Conservation (phyloP, 2,888 invertebrate species). For the Notocelia uddmanniana region DNA sequence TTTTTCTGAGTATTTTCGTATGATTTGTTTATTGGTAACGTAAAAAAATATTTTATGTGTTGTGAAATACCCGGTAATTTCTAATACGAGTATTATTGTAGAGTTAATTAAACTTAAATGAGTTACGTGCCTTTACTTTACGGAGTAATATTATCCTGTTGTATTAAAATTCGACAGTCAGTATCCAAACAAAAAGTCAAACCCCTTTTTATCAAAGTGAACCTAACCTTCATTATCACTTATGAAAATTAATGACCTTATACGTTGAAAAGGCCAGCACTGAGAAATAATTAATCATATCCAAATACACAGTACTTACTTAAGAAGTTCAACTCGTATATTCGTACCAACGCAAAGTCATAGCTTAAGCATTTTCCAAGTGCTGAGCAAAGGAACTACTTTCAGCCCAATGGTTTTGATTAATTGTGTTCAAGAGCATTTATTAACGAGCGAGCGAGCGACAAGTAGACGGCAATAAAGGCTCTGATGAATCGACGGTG, state of each 20-base stretch:
- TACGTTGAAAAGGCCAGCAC: constrained; percentile 2
- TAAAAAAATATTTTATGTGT: too few species aligned
- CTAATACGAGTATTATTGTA: too few species aligned
- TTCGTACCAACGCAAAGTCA: constrained; percentile 12
- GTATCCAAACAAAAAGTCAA: background rate
- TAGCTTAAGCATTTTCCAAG: constrained; percentile 28
- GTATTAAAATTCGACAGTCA: background rate
- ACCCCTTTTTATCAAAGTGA: constrained; percentile 5
- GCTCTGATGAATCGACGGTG: constrained; percentile 18
- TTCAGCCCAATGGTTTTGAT: constrained; percentile 39
- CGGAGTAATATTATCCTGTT: background rate
- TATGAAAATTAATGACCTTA: constrained; percentile 21
- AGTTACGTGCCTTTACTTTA: background rate
- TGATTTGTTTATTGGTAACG: too few species aligned
- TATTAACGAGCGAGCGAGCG: constrained; percentile 37
- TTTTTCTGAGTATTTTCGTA: too few species aligned
- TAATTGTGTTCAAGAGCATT: constrained; percentile 38
- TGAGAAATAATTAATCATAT: constrained; percentile 8
- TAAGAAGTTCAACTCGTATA: constrained; percentile 13
- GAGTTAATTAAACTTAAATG: background rate
- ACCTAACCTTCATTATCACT: constrained; percentile 3
- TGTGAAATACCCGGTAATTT: too few species aligned
- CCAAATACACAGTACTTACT: constrained; percentile 10
- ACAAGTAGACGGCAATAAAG: constrained; percentile 23
- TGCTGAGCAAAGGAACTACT: constrained; percentile 39